Evolutionary conservation across 2,888 invertebrate genomes (phyloP).

Genomic region (Zygothrica quintamaculata): DNA sequence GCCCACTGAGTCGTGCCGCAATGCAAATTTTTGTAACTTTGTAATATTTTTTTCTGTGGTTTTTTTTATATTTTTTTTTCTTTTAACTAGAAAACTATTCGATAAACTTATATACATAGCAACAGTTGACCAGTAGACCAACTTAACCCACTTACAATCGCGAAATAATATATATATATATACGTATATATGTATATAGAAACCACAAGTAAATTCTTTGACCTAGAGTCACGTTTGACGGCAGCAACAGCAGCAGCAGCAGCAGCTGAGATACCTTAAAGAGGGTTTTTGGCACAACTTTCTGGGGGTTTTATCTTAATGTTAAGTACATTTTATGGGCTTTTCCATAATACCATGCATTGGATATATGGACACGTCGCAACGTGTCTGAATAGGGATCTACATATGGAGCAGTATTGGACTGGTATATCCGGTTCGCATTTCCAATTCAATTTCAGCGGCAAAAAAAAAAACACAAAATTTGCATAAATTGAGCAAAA

Average conservation of each 20-base stretch:
- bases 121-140: conserved; percentile 24
- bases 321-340: conserved; percentile 13
- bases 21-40: conserved; percentile 47
- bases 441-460: conserved; percentile 33
- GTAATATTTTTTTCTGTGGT: conserved; percentile 28
- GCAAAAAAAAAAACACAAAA: background rate
- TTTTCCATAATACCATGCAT: conserved; percentile 34
- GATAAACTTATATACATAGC: conserved; percentile 37
- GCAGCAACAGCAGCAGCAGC: conserved; percentile 11
- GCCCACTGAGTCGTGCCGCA: conserved; percentile 37
- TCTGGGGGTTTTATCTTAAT: conserved; percentile 20
- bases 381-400: conserved; percentile 38
- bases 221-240: conserved; percentile 30
- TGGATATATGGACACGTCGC: conserved; percentile 45
- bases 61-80: too few relatives aligned
- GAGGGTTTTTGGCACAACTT: too few relatives aligned
- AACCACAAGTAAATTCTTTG: conserved; percentile 14
- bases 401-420: background rate
- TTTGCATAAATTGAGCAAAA: conserved; percentile 32
- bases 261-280: conserved; percentile 14
- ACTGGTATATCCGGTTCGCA: conserved; percentile 56
- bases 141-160: too few relatives aligned
- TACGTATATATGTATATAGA: too few relatives aligned
- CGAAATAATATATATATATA: too few relatives aligned
- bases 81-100: conserved; percentile 12